Evolutionary conservation across 2,888 invertebrate species (phyloP), one percentile per base, ranked within the genome.

Genomic region (Diplolepis rosae): DNA sequence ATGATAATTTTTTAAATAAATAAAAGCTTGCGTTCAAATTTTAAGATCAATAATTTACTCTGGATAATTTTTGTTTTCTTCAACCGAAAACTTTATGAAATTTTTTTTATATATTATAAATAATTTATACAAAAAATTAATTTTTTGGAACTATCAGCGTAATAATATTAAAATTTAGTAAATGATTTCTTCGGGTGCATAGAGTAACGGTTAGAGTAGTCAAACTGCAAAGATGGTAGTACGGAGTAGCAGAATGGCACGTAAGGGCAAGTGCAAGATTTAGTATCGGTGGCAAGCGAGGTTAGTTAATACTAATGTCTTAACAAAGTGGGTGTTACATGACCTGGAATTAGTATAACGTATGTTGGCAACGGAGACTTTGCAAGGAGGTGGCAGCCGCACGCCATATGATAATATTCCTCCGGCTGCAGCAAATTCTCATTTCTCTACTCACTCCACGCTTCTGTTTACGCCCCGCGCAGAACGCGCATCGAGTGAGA

Each of bases 281-380:
- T 82, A 82, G 75, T 72, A 77, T 76, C 75, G 76, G 70, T 66
- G 72, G 75, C 76, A 76, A 74, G 66, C 75, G 73, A 65, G 78
- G 74, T 72, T 78, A 79, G 80, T 83, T 84, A 82, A 80, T 79
- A 80, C 82, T 83, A 83, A 84, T 83, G 82, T 83, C 81, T 81
- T 71, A 70, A 78, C 77, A 79, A 80, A 82, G 79, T 80, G 77
- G 75, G 78, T 79, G 80, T 79, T 81, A 80, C 82, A 82, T 76
- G 79, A 79, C 77, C 78, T 71, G 73, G 83, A 83, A 84, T 84
- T 83, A 82, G 82, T 77, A 77, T 83, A 82, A 83, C 82, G 77
- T 79, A 82, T 73, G 79, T 70, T 52, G 68, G 73, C 61, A 45
- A 48, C 35, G 54, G 69, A 52, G 65, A 39, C 68, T 51, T 70